phyloP scores from a whole-genome alignment of 2,797 vertebrate species.

The Brotula barbata region DNA sequence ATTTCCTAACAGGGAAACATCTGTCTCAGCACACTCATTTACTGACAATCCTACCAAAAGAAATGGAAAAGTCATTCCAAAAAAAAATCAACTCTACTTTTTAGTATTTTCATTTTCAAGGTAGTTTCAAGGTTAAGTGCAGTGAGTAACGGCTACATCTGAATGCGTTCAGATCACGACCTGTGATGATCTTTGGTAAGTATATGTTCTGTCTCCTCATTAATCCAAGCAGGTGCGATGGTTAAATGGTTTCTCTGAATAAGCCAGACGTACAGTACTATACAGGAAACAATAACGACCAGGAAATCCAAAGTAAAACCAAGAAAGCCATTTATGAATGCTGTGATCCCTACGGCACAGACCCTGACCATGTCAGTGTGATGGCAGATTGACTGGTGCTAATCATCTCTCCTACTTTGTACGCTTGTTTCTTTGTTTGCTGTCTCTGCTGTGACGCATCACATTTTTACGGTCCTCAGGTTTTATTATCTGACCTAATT shows the following conservation, averaged over 20 bases:
- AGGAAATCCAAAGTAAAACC: background rate
- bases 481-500: constrained; percentile 11
- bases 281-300: background rate
- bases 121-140: constrained; percentile 69
- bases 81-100: background rate
- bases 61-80: constrained; percentile 36
- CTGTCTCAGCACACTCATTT: constrained; percentile 1
- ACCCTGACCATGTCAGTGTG: too few species aligned
- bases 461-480: constrained; percentile 31
- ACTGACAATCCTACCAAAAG: constrained; percentile 17
- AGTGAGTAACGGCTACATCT: constrained; percentile 54
- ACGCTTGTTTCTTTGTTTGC: constrained; percentile 6
- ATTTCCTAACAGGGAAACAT: constrained; percentile 7
- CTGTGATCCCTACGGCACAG: too few species aligned
- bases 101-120: constrained; percentile 26
- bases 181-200: constrained; percentile 64
- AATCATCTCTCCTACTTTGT: constrained; percentile 1
- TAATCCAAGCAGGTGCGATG: constrained; percentile 25
- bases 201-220: constrained; percentile 26
- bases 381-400: too few species aligned
- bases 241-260: background rate
- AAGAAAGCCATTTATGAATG: too few species aligned
- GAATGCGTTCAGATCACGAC: constrained; percentile 26
- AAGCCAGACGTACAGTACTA: background rate
- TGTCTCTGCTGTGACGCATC: constrained; percentile 8